phyloP scores from a whole-genome alignment of 2,888 invertebrate species.

The Zygogramma bicolorata region DNA sequence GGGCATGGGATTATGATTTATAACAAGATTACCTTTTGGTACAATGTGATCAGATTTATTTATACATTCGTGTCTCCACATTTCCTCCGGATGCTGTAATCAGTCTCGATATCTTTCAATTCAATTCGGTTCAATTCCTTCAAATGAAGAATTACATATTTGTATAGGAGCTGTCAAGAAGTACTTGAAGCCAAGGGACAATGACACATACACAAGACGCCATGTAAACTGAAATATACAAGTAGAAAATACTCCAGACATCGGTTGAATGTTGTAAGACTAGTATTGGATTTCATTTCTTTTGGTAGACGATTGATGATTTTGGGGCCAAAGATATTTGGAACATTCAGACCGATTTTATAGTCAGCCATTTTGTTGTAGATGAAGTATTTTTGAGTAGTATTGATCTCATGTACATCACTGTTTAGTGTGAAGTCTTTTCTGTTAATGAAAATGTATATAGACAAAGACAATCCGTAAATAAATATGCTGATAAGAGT shows the following conservation, averaged over 20 bases:
- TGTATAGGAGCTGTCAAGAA: neutral
- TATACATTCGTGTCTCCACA: too few relatives aligned
- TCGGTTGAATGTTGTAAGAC: too few relatives aligned
- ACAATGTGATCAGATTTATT: too few relatives aligned
- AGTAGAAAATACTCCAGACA: neutral
- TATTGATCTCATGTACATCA: neutral
- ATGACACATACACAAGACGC: neutral
- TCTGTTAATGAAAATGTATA: neutral
- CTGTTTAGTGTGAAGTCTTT: neutral
- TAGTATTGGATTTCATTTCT: neutral
- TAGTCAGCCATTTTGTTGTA: neutral
- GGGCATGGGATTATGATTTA: too few relatives aligned
- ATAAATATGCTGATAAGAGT: neutral
- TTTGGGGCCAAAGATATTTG: neutral
- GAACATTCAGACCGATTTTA: neutral
- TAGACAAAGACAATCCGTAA: neutral
- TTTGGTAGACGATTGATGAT: neutral
- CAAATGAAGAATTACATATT: neutral
- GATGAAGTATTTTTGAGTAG: neutral
- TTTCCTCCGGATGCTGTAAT: too few relatives aligned
- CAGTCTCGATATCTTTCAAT: neutral
- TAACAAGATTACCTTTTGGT: too few relatives aligned
- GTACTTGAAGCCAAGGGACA: neutral
- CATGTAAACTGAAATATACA: neutral
- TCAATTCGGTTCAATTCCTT: neutral